Conservation (phyloP, 2,888 invertebrate species). For the Nipponacmea schrenckii region DNA sequence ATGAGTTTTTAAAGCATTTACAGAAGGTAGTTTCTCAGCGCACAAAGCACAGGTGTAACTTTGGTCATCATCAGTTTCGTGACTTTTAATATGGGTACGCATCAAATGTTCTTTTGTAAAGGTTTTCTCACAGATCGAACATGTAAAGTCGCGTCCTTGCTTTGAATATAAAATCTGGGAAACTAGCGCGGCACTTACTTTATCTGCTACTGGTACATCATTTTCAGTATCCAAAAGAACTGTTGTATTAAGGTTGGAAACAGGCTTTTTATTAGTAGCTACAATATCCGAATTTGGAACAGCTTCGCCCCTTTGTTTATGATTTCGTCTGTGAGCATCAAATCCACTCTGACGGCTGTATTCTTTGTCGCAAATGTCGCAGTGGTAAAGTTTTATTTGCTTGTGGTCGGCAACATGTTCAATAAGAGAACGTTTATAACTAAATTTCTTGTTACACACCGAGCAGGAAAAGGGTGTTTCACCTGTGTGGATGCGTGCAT, state of each 20-base stretch:
- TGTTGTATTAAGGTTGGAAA: no score
- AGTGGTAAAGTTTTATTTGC: background rate
- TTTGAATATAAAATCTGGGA: background rate
- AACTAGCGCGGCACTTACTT: no score
- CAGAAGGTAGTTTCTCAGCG: background rate
- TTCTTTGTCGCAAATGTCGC: background rate
- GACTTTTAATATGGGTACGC: background rate
- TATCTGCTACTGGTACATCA: no score
- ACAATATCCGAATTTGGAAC: background rate
- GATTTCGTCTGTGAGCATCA: conserved; percentile 1
- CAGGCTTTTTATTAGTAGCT: no score
- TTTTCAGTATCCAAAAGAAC: no score
- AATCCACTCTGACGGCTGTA: background rate
- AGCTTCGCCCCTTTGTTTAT: background rate
- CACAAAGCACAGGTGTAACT: background rate
- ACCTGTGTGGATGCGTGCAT: background rate
- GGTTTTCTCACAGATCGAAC: background rate
- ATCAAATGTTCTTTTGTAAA: background rate
- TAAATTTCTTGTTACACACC: background rate
- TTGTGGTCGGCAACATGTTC: background rate
- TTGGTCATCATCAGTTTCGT: background rate
- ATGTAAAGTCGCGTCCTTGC: background rate
- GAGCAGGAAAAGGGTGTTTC: background rate
- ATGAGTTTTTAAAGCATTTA: background rate
- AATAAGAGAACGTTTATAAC: background rate